Percentiles rank a stretch among this genome's conserved stretches.
phyloP scores from a whole-genome alignment of 2,113 vertebrate species.

The Polyodon spathula region DNA sequence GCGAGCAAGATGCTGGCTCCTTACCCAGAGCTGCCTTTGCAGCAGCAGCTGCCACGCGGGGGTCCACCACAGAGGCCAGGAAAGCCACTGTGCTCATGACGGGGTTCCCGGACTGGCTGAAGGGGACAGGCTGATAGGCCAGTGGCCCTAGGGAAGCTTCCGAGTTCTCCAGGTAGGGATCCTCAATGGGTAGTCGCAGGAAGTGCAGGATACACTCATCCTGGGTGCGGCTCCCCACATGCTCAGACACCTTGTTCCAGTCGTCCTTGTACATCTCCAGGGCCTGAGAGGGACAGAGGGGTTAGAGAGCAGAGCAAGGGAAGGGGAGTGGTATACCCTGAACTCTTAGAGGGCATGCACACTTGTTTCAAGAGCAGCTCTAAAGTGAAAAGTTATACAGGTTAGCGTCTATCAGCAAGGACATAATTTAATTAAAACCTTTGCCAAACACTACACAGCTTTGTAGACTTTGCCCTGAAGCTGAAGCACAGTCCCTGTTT shows the following conservation, averaged over 20 bases:
- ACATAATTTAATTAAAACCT: no score
- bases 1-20: background rate
- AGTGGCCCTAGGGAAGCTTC: conserved; percentile 80
- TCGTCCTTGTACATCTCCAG: conserved; percentile 97
- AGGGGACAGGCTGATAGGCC: conserved; percentile 90
- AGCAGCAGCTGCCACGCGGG: conserved; percentile 84
- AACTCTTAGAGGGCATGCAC: no score
- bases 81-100: conserved; percentile 98
- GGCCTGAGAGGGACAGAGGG: conserved; percentile 50
- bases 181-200: conserved; percentile 86
- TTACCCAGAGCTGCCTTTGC: conserved; percentile 85
- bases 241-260: conserved; percentile 98
- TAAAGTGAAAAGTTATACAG: no score
- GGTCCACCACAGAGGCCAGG: conserved; percentile 90
- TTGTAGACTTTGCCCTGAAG: no score
- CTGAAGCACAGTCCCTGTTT: no score
- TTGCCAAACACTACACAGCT: no score
- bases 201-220: conserved; percentile 97
- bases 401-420: no score
- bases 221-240: conserved; percentile 89
- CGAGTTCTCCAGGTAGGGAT: conserved; percentile 85
- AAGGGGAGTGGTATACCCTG: no score
- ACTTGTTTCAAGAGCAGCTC: no score
- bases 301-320: no score
- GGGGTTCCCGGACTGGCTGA: conserved; percentile 93